Percentiles rank a stretch among this genome's conserved stretches.
These are phyloP conservation scores for Galagoides demidoff DNA, from an alignment of 2,797 vertebrate species.

Conservation along the genomic window DNA sequence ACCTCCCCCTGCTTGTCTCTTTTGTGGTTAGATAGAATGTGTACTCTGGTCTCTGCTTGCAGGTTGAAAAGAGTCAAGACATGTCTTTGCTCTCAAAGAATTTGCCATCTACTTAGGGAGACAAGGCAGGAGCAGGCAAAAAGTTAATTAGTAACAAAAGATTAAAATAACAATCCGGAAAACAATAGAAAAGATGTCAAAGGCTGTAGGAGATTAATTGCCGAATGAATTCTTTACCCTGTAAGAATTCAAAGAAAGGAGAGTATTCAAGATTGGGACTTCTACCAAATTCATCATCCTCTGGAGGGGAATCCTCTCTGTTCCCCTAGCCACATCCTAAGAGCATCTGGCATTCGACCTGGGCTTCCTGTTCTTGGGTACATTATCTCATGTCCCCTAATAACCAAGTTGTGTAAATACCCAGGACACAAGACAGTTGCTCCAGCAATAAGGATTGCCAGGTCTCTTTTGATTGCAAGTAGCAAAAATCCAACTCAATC, in stretches of 20 bases:
- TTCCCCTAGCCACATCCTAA: not conserved
- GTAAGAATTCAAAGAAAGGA: conserved; percentile 48
- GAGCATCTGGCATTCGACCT: not conserved
- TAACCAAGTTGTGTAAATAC: not conserved
- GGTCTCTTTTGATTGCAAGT: not conserved
- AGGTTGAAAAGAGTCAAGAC: conserved; percentile 38
- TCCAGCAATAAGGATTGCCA: not conserved
- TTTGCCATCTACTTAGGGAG: conserved; percentile 60
- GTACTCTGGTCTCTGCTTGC: not conserved
- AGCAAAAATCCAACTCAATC: not conserved
- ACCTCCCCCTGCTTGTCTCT: not conserved
- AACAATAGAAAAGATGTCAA: conserved; percentile 70
- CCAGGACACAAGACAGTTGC: not conserved
- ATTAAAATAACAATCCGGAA: conserved; percentile 75
- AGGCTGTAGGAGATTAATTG: conserved; percentile 62
- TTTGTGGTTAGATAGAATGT: not conserved
- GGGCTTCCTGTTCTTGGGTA: not conserved
- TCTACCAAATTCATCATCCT: not conserved
- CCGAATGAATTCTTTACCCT: conserved; percentile 69
- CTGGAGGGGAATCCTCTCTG: not conserved
- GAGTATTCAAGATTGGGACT: not conserved
- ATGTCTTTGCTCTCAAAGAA: conserved; percentile 37
- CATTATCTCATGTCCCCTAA: not conserved
- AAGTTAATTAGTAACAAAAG: conserved; percentile 77
- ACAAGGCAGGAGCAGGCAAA: conserved; percentile 58